phyloP scores from a whole-genome alignment of 2,888 invertebrate genomes.

The Hecatera dysodea region DNA sequence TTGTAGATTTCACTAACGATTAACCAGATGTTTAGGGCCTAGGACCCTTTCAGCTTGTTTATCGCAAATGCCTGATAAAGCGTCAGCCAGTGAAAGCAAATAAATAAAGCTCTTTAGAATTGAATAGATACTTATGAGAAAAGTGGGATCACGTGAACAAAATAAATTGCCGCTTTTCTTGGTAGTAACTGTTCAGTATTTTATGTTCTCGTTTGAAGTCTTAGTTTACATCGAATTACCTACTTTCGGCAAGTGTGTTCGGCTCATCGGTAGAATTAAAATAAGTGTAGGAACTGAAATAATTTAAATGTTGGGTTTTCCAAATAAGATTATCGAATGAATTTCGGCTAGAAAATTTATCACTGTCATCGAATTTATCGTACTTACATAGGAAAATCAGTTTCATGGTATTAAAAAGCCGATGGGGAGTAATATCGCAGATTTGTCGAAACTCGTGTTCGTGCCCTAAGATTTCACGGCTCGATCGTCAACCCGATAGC shows the following conservation, averaged over 20 bases:
- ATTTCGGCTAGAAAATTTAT: background rate
- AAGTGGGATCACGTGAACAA: conserved; percentile 42
- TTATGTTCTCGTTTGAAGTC: conserved; percentile 36
- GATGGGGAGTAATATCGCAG: conserved; percentile 29
- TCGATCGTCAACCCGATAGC: conserved; percentile 55
- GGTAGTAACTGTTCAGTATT: conserved; percentile 32
- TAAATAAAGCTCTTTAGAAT: conserved; percentile 60
- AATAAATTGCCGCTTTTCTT: conserved; percentile 42
- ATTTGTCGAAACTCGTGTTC: conserved; percentile 51
- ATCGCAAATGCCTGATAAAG: conserved; percentile 56
- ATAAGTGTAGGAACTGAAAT: background rate
- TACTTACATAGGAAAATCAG: conserved; percentile 1
- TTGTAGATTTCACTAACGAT: conserved; percentile 59
- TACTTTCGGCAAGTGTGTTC: conserved; percentile 1
- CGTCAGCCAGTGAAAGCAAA: conserved; percentile 52
- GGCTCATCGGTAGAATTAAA: background rate
- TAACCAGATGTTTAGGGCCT: conserved; percentile 56
- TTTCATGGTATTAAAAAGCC: conserved; percentile 37
- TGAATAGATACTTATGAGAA: conserved; percentile 57
- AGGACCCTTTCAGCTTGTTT: conserved; percentile 47
- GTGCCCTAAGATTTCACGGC: conserved; percentile 65
- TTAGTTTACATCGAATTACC: conserved; percentile 24
- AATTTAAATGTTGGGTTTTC: background rate
- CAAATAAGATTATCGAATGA: background rate
- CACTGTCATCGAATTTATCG: conserved; percentile 2